Conservation (phyloP, 2,113 vertebrate species). For the Thryonomys swinderianus region DNA sequence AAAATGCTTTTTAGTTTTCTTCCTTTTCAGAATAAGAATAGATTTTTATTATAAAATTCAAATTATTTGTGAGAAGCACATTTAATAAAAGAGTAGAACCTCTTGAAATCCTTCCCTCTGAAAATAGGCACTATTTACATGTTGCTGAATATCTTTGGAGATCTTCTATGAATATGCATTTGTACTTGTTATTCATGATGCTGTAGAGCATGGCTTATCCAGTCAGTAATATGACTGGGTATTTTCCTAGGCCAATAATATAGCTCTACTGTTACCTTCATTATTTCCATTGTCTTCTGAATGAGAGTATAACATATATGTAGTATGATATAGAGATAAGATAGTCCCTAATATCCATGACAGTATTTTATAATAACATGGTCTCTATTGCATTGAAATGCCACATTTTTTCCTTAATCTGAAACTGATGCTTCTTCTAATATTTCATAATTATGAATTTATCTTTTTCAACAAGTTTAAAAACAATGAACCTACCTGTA, state of each 20-base stretch:
- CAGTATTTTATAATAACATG: neutral
- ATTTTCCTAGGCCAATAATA: neutral
- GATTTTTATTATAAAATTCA: neutral
- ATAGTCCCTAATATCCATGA: too few species aligned
- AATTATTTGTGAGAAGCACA: neutral
- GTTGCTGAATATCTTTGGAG: neutral
- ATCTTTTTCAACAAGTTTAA: neutral
- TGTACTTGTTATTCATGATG: neutral
- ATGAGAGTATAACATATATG: neutral
- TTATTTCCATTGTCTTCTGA: neutral
- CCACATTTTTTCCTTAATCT: neutral
- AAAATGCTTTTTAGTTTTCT: slow-evolving; percentile 9
- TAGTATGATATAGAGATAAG: neutral
- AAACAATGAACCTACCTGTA: neutral
- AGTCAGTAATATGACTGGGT: neutral
- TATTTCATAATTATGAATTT: neutral
- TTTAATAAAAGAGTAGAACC: neutral
- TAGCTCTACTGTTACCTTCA: neutral
- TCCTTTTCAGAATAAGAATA: neutral
- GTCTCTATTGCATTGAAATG: too few species aligned
- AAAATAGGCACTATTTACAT: neutral
- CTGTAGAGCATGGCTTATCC: neutral
- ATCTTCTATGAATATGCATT: neutral
- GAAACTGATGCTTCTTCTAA: neutral
- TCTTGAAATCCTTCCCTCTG: neutral